phyloP scores from a whole-genome alignment of 2,888 invertebrate genomes.

The Caenorhabditis sp. region DNA sequence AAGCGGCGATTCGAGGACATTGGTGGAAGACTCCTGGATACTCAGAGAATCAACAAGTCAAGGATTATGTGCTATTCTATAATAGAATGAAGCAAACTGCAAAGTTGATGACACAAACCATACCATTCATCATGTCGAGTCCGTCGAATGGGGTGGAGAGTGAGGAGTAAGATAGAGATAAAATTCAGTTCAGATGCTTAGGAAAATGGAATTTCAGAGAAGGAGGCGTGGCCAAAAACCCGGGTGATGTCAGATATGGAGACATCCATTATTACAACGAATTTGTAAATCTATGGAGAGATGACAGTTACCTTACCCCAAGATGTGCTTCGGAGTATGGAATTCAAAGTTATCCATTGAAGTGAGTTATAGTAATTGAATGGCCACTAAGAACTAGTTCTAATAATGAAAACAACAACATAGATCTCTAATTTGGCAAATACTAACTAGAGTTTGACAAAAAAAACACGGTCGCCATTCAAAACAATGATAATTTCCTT shows the following conservation, averaged over 20 bases:
- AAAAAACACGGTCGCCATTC: no score
- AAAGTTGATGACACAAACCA: conserved; percentile 19
- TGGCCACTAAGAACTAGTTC: no score
- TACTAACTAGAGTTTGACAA: no score
- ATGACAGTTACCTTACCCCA: conserved; percentile 89
- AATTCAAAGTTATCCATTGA: conserved; percentile 90
- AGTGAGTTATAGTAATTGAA: no score
- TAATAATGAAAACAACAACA: no score
- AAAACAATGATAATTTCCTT: conserved; percentile 40
- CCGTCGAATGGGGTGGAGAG: conserved; percentile 91
- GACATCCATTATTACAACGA: conserved; percentile 95
- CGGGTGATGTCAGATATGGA: conserved; percentile 90
- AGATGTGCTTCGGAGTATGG: conserved; percentile 97
- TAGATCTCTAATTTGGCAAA: no score
- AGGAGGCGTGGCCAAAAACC: conserved; percentile 89
- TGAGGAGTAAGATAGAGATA: conserved; percentile 47
- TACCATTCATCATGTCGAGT: conserved; percentile 88
- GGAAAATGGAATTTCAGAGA: conserved; percentile 84
- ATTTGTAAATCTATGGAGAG: conserved; percentile 89
- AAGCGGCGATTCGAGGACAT: conserved; percentile 87
- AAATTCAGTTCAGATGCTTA: background rate
- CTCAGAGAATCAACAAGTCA: conserved; percentile 66
- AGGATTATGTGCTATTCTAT: conserved; percentile 87
- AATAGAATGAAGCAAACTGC: conserved; percentile 26
- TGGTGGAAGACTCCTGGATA: conserved; percentile 66